A percentile compares a stretch with the other conserved stretches of the same genome.
Evolutionary conservation across 2,888 invertebrate species (phyloP).

Genomic region (Sphaerophoria rueppellii): DNA sequence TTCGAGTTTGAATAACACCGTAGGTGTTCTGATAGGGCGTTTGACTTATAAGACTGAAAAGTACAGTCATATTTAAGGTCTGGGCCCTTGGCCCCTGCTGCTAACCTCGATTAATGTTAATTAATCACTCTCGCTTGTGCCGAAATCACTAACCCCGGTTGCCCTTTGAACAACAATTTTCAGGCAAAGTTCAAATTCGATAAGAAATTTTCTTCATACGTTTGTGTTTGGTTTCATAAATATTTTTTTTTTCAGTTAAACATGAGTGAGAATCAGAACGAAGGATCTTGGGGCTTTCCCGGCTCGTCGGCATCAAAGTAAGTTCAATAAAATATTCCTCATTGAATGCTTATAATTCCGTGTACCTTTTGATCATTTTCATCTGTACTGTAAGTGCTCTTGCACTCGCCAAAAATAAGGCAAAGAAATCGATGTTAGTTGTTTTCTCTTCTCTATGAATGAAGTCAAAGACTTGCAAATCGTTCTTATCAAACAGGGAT

Average conservation of each 20-base stretch:
- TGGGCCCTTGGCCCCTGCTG: neutral
- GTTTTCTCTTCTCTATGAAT: no score
- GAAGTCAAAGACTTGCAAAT: no score
- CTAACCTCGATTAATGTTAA: neutral
- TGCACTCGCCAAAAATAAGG: conserved; percentile 17
- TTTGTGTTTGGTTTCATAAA: conserved; percentile 14
- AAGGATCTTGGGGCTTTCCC: conserved; percentile 47
- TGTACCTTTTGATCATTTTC: no score
- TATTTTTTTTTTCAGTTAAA: conserved; percentile 31
- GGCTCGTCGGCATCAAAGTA: conserved; percentile 54
- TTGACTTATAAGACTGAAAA: neutral
- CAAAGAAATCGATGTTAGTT: no score
- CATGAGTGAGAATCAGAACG: conserved; percentile 64
- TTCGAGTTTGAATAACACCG: conserved; percentile 12
- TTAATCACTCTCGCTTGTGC: conserved; percentile 12
- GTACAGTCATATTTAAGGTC: conserved; percentile 6
- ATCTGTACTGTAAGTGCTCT: neutral
- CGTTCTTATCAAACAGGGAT: no score
- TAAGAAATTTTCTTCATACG: neutral
- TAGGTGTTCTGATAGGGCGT: conserved; percentile 55
- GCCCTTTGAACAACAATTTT: neutral
- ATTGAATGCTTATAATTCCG: neutral
- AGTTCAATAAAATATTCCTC: conserved; percentile 45
- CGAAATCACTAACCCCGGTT: neutral
- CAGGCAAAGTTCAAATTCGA: conserved; percentile 1